A percentile compares a stretch with the other conserved stretches of the same genome.
These are phyloP conservation scores for Distichodus sexfasciatus DNA, from an alignment of 2,797 vertebrate species.

Conservation along the genomic window DNA sequence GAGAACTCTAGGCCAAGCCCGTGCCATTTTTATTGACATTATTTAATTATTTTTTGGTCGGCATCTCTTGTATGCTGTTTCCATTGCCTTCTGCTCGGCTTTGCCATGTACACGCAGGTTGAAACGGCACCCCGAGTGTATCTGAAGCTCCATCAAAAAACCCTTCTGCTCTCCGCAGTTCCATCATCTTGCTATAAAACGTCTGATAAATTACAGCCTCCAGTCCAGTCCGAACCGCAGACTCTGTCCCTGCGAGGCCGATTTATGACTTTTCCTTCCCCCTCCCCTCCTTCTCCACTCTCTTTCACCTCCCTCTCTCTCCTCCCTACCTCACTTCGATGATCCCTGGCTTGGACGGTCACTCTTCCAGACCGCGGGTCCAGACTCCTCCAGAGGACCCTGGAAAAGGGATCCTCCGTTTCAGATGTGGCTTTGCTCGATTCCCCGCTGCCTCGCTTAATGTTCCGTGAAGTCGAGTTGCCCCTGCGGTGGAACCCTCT, in stretches of 20 bases:
- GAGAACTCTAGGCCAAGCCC: no score
- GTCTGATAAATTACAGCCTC: slow-evolving; percentile 49
- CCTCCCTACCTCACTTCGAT: slow-evolving; percentile 33
- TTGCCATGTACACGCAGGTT: slow-evolving; percentile 41
- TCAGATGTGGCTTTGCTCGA: slow-evolving; percentile 49
- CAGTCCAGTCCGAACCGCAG: slow-evolving; percentile 47
- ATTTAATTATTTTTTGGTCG: no score
- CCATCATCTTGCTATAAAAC: slow-evolving; percentile 51
- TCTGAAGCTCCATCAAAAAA: slow-evolving; percentile 43
- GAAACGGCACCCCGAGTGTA: slow-evolving; percentile 40
- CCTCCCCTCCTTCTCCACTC: slow-evolving; percentile 17
- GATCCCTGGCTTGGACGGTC: slow-evolving; percentile 41
- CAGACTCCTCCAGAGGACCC: slow-evolving; percentile 40
- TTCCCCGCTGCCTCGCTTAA: slow-evolving; percentile 49
- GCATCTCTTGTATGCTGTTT: background rate
- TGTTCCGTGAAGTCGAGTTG: slow-evolving; percentile 42
- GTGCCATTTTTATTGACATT: no score
- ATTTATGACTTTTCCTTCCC: slow-evolving; percentile 51
- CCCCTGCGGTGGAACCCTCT: slow-evolving; percentile 30
- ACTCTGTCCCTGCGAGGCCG: slow-evolving; percentile 33
- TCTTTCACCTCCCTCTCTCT: slow-evolving; percentile 30
- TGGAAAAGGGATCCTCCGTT: slow-evolving; percentile 32
- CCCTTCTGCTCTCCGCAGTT: slow-evolving; percentile 36
- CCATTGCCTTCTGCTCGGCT: slow-evolving; percentile 14
- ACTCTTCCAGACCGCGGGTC: slow-evolving; percentile 48